Conservation (phyloP, 2,113 vertebrate species). For the Limanda limanda region DNA sequence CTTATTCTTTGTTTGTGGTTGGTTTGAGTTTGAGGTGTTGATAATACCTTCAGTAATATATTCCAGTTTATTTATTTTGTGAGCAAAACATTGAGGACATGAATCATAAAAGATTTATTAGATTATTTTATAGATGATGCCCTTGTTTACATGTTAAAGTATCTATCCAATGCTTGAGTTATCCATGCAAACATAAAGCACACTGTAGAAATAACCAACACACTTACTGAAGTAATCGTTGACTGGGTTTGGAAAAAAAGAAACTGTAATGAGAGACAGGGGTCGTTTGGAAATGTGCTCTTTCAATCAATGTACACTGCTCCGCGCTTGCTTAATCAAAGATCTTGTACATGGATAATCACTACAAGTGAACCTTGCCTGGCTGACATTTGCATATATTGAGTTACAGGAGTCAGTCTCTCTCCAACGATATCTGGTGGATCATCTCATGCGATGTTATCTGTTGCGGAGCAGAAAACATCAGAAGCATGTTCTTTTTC, state of each 20-base stretch:
- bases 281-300: slow-evolving; percentile 58
- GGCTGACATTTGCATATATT: slow-evolving; percentile 78
- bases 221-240: slow-evolving; percentile 50
- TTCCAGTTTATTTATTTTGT: not conserved
- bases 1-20: too few relatives aligned
- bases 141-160: too few relatives aligned
- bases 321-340: slow-evolving; percentile 72
- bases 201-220: too few relatives aligned
- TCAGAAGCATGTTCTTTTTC: slow-evolving; percentile 37
- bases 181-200: too few relatives aligned
- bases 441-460: slow-evolving; percentile 59
- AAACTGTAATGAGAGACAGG: slow-evolving; percentile 46
- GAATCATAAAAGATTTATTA: too few relatives aligned
- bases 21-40: not conserved
- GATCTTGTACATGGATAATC: slow-evolving; percentile 77
- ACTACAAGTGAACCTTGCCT: slow-evolving; percentile 71
- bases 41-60: not conserved
- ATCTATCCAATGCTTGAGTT: too few relatives aligned
- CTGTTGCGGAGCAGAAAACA: slow-evolving; percentile 35
- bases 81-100: not conserved
- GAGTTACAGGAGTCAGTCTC: slow-evolving; percentile 78
- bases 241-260: slow-evolving; percentile 39
- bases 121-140: too few relatives aligned
- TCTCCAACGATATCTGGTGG: slow-evolving; percentile 44
- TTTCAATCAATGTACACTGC: slow-evolving; percentile 73